Evolutionary conservation across 2,888 invertebrate species (phyloP).

Genomic region (Eristalis tenax): DNA sequence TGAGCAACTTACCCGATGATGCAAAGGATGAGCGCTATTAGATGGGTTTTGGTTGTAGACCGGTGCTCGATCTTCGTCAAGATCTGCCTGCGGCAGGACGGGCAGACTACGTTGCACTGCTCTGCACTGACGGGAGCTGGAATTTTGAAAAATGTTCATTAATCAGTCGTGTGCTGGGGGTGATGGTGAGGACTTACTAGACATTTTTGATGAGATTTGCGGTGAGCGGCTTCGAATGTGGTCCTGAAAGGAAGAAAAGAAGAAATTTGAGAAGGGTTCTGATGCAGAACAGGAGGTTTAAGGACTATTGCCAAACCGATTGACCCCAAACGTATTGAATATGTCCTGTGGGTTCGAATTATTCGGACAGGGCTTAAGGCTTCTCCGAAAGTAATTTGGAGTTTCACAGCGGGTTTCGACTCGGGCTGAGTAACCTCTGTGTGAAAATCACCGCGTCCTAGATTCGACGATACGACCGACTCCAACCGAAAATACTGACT

Average conservation of each 20-base stretch:
- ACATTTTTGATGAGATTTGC: not conserved
- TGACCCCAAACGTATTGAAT: too few species aligned
- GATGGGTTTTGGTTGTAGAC: slow-evolving; percentile 82
- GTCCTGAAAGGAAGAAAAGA: not conserved
- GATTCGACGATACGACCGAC: too few species aligned
- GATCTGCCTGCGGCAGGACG: slow-evolving; percentile 81
- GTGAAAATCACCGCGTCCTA: too few species aligned
- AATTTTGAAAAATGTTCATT: not conserved
- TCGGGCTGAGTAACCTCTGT: too few species aligned
- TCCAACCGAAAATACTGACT: too few species aligned
- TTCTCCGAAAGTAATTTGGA: too few species aligned
- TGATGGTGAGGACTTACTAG: not conserved
- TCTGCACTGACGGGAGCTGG: slow-evolving; percentile 79
- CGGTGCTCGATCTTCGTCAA: slow-evolving; percentile 80
- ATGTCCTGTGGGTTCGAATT: too few species aligned
- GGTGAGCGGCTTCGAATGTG: not conserved
- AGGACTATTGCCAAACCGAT: not conserved
- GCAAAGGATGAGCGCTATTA: slow-evolving; percentile 83
- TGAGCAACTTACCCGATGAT: slow-evolving; percentile 39
- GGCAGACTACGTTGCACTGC: slow-evolving; percentile 81
- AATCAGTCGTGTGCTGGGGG: not conserved
- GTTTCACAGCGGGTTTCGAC: too few species aligned
- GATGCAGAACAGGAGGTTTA: not conserved
- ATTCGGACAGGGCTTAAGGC: too few species aligned
- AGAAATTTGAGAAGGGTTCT: not conserved